Evolutionary conservation across 2,888 invertebrate species (phyloP).

Genomic region (Drosophila maculinotata): DNA sequence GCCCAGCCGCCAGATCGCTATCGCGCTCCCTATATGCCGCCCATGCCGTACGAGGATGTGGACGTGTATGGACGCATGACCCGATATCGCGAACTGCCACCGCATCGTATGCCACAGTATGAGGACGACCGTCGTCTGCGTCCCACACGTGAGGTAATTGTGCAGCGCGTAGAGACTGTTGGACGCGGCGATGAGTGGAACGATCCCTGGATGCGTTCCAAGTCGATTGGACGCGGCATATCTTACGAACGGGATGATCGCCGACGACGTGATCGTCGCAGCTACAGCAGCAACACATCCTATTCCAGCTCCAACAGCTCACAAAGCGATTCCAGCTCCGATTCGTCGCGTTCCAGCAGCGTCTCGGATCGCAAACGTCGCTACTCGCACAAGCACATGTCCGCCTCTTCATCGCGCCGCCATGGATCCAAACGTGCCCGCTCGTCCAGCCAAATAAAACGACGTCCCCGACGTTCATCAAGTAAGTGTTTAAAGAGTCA

Average conservation of each 20-base stretch:
- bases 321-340: conserved; percentile 88
- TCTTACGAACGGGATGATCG: conserved; percentile 82
- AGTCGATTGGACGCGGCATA: conserved; percentile 86
- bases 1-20: conserved; percentile 84
- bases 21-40: conserved; percentile 74
- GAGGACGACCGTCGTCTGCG: conserved; percentile 87
- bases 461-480: conserved; percentile 81
- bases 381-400: conserved; percentile 81
- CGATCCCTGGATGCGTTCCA: conserved; percentile 96
- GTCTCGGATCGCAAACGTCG: conserved; percentile 81
- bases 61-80: conserved; percentile 85
- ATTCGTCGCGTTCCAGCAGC: conserved; percentile 83
- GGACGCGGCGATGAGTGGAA: conserved; percentile 95
- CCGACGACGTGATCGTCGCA: conserved; percentile 83
- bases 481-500: conserved; percentile 82
- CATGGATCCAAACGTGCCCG: conserved; percentile 68
- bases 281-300: conserved; percentile 84
- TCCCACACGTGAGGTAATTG: conserved; percentile 90
- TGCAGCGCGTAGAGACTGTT: conserved; percentile 88
- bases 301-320: conserved; percentile 89
- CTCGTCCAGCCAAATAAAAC: conserved; percentile 79
- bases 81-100: conserved; percentile 86
- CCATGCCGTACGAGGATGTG: conserved; percentile 82
- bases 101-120: conserved; percentile 87
- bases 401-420: conserved; percentile 58